Evolutionary conservation across 2,797 vertebrate species (phyloP).

Genomic region (Epinephelus awoara): DNA sequence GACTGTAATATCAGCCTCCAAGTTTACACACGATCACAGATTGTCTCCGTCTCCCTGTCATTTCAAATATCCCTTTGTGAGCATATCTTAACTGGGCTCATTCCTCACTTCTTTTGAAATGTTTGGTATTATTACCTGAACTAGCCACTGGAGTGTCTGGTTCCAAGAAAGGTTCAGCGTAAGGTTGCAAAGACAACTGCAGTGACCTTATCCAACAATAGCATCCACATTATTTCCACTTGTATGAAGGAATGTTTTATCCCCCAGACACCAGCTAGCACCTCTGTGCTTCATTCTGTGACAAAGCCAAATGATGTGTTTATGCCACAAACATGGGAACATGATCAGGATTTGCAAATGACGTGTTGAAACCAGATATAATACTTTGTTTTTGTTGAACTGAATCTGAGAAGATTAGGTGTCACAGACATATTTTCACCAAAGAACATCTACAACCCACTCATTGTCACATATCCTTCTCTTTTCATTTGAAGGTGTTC

Average conservation of each 20-base stretch:
- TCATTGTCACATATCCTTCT: background rate
- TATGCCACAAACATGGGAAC: background rate
- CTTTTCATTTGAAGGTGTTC: background rate
- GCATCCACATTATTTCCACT: background rate
- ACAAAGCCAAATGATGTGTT: slow-evolving; percentile 9
- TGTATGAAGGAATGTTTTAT: background rate
- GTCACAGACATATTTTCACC: background rate
- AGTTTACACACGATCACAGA: background rate
- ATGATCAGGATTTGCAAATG: background rate
- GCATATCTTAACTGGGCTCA: slow-evolving; percentile 4
- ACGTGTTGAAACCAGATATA: slow-evolving; percentile 23
- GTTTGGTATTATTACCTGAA: background rate
- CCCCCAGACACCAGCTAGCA: slow-evolving; percentile 13
- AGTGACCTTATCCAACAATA: background rate
- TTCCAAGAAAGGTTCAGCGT: background rate
- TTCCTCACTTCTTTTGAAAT: background rate
- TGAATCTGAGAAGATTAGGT: slow-evolving; percentile 6
- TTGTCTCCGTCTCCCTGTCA: background rate
- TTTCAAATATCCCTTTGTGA: background rate
- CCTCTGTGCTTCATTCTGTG: background rate
- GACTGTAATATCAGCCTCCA: background rate
- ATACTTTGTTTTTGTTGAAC: slow-evolving; percentile 30
- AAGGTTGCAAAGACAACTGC: background rate
- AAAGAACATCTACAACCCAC: background rate
- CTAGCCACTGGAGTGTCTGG: too few relatives aligned